phyloP scores from a whole-genome alignment of 2,113 vertebrate species.

The Orycteropus afer region DNA sequence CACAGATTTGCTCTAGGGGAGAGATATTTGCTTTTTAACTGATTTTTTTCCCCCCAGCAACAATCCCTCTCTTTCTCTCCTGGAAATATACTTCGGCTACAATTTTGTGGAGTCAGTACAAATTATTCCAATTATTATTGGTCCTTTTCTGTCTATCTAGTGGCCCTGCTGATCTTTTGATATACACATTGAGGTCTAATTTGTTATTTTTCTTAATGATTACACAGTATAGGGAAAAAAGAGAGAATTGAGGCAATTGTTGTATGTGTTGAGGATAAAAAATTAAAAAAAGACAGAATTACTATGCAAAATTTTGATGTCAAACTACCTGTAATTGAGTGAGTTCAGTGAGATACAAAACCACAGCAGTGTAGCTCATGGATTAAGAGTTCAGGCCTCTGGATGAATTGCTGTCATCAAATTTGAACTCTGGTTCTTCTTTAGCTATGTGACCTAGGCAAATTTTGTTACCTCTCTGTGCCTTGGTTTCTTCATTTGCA shows the following conservation, averaged over 20 bases:
- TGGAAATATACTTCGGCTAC: conserved; percentile 17
- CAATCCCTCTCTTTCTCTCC: conserved; percentile 4
- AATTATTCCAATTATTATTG: conserved; percentile 19
- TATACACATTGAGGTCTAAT: not conserved
- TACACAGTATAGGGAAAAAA: not conserved
- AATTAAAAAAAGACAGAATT: not conserved
- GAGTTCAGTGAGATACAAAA: not conserved
- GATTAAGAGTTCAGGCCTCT: not conserved
- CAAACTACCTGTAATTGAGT: not conserved
- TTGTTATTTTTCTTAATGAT: not conserved
- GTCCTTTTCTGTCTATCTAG: not conserved
- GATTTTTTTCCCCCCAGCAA: conserved; percentile 51
- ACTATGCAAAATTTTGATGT: not conserved
- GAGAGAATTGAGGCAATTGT: not conserved
- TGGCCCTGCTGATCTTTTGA: not conserved
- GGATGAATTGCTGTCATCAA: not conserved
- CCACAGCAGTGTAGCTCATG: not conserved
- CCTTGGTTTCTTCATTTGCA: conserved; percentile 16
- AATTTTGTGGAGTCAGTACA: conserved; percentile 28
- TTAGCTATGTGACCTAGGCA: not conserved
- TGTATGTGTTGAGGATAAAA: not conserved
- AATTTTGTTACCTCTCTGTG: not conserved
- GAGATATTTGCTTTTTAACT: conserved; percentile 31
- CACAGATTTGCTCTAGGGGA: not conserved
- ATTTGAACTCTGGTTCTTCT: not conserved